Base-by-base conservation (phyloP, 2,888 invertebrate species). In the Caradrina clavipalpis region DNA sequence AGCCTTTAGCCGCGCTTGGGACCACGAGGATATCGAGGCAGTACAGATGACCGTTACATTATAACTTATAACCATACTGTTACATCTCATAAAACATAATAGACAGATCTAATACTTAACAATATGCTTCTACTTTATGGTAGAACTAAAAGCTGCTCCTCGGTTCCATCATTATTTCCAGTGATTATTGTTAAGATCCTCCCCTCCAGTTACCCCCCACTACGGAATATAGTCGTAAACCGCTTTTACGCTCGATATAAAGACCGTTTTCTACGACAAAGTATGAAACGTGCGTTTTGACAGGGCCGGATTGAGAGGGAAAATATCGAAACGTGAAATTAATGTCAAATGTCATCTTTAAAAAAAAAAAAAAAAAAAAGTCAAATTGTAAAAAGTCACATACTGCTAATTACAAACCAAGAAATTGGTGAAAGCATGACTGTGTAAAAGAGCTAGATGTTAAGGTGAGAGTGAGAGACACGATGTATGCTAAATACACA, bases 171-270 rank as follows among this genome's bases (percentile, higher is more conserved):
- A 81, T 78, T 65, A 81, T 69, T 71, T 59, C 59, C 62, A 73
- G 69, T 73, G 82, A 82, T 82, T 80, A 77, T 82, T 77, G 82
- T 74, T 72, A 68, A 67, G 70, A 70, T 68, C 55, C 50, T 51
- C 64, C 57, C 49, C 68, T 39, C 39, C 61, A 59, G 54, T 64
- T 58, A 56, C 59, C 53, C 60, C 58, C 58, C 51, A 31, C 51
- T 42, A 31, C 54, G 63, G 56, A 72, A 81, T 58, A 67, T 68
- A 69, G 80, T 75, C 80, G 77, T 86, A 86, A 87, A 86, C 73
- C 72, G 80, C 69, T 81, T 87, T 87, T 81, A 87, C 73, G 86
- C 76, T 81, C 78, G 63, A 84, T 80, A 80, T 82, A 82, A 82
- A 84, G 72, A 71, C 69, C 70, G 57, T 80, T 86, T 78, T 82